Evolutionary conservation across 2,113 vertebrate species (phyloP).

Genomic region (Nematolebias whitei): DNA sequence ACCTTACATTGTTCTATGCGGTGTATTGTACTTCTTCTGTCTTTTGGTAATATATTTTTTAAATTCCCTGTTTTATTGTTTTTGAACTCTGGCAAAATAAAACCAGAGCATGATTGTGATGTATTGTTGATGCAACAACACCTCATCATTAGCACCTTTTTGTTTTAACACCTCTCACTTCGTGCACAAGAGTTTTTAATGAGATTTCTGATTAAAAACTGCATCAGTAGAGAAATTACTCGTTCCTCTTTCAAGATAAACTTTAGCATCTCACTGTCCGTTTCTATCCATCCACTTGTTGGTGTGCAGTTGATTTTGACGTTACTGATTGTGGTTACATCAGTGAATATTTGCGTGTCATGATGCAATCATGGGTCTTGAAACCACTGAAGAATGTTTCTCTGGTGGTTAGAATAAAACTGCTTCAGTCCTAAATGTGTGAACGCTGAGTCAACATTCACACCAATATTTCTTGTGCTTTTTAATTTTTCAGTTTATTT

Average conservation of each 20-base stretch:
- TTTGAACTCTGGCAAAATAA: no score
- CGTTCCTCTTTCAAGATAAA: constrained; percentile 10
- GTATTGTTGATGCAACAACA: constrained; percentile 14
- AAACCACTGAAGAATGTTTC: no score
- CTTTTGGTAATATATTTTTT: background rate
- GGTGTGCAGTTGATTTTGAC: constrained; percentile 13
- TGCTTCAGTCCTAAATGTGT: no score
- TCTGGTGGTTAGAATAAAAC: no score
- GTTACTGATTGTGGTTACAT: constrained; percentile 10
- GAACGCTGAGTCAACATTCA: no score
- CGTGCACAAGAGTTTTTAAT: constrained; percentile 47
- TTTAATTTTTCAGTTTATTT: no score
- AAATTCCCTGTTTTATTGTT: no score
- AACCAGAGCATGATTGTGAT: background rate
- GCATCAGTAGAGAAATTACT: constrained; percentile 17
- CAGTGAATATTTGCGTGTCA: constrained; percentile 33
- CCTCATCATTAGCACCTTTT: constrained; percentile 24
- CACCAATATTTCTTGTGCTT: no score
- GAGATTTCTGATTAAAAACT: constrained; percentile 37
- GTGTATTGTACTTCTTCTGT: background rate
- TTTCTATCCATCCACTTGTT: constrained; percentile 17
- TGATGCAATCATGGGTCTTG: no score
- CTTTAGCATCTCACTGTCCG: background rate
- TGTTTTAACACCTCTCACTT: constrained; percentile 20
- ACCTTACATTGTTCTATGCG: background rate